A percentile compares a stretch with the other conserved stretches of the same genome.
These are phyloP conservation scores for Imbricaverruca yamaguchii DNA, from an alignment of 2,888 invertebrate species.

Conservation along the genomic window DNA sequence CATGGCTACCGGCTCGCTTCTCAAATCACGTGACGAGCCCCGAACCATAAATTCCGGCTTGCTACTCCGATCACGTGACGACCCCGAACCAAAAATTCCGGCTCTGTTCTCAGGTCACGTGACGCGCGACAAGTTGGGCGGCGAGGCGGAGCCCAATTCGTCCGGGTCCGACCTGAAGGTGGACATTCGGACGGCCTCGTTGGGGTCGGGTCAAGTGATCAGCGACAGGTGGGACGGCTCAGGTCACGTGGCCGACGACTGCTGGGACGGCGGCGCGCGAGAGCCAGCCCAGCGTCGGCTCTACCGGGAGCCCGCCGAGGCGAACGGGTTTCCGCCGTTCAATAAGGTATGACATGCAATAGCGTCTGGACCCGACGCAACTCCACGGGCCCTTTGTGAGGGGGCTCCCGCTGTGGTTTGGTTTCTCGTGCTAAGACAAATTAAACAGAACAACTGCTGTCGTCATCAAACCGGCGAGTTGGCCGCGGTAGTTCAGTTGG, in stretches of 20 bases:
- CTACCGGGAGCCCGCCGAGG: background rate
- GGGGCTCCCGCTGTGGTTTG: too few species aligned
- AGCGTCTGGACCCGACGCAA: too few species aligned
- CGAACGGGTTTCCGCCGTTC: background rate
- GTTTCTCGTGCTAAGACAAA: too few species aligned
- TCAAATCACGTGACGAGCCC: too few species aligned
- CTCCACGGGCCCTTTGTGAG: too few species aligned
- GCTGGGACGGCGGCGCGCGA: background rate
- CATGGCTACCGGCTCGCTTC: too few species aligned
- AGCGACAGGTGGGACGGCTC: background rate
- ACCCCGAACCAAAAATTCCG: too few species aligned
- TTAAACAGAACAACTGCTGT: too few species aligned
- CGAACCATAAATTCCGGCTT: too few species aligned
- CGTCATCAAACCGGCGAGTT: too few species aligned
- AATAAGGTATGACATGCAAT: background rate
- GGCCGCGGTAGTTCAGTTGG: too few species aligned
- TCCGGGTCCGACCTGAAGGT: constrained; percentile 3
- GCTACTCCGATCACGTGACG: too few species aligned
- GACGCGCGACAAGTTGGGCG: background rate
- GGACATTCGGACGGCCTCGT: background rate
- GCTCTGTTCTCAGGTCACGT: background rate
- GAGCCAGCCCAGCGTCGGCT: background rate
- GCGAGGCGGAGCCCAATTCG: background rate
- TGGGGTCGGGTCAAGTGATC: background rate
- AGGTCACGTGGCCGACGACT: background rate